A percentile compares a stretch with the other conserved stretches of the same genome.
Conservation (phyloP, 2,113 vertebrate genomes). For the Scolopax mira region DNA sequence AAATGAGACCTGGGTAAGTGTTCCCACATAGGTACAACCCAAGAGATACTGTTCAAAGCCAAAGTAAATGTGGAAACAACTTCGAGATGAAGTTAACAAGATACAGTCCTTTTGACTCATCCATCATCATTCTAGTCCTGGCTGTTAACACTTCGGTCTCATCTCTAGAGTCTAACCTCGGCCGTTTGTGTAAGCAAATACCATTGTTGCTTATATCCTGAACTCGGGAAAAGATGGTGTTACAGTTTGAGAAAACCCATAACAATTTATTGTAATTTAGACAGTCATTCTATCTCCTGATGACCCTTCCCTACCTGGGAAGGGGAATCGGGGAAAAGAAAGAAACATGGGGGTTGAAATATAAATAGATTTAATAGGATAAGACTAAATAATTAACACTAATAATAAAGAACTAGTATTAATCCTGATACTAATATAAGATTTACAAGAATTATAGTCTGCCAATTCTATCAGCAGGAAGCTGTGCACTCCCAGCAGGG, state of each 20-base stretch:
- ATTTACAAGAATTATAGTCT: neutral
- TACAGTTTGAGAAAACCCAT: neutral
- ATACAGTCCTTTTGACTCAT: neutral
- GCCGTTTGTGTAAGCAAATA: neutral
- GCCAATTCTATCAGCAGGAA: neutral
- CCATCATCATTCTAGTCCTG: neutral
- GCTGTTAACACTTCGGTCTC: neutral
- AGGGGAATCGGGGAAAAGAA: too few relatives aligned
- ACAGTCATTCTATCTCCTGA: too few relatives aligned
- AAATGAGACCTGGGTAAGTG: neutral
- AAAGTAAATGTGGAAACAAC: neutral
- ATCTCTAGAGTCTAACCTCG: neutral
- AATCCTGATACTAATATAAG: neutral
- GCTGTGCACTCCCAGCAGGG: neutral
- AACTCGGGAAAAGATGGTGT: neutral
- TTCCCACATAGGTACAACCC: neutral
- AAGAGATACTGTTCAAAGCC: neutral
- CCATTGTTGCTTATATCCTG: neutral
- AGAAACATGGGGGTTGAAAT: too few relatives aligned
- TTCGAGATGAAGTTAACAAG: neutral
- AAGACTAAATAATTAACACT: neutral
- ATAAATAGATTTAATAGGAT: neutral
- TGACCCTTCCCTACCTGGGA: too few relatives aligned
- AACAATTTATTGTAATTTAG: neutral
- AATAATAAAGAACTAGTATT: neutral